Percentiles rank a stretch among this genome's conserved stretches.
Evolutionary conservation across 2,797 vertebrate genomes (phyloP).

Genomic region (Acanthurus leucopareius): DNA sequence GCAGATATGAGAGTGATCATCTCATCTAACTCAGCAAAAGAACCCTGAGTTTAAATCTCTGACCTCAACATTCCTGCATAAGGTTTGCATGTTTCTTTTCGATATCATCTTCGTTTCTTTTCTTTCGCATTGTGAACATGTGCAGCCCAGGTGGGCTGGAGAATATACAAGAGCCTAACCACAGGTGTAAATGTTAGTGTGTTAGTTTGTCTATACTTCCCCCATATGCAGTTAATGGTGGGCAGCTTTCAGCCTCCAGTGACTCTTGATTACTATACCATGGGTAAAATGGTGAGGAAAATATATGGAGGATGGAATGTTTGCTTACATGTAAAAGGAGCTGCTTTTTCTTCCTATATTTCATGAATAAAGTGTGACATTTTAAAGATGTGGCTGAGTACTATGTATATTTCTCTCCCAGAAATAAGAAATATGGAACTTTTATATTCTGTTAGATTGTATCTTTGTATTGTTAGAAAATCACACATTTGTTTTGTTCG

Average conservation of each 20-base stretch:
- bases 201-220: slow-evolving; percentile 17
- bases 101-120: slow-evolving; percentile 21
- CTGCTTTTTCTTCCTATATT: neutral
- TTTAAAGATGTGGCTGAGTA: neutral
- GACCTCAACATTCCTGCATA: neutral
- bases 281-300: neutral
- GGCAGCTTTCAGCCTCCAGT: neutral
- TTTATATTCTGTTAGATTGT: neutral
- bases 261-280: neutral
- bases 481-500: neutral
- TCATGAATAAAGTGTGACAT: neutral
- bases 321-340: neutral
- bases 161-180: slow-evolving; percentile 19
- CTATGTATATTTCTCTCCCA: neutral
- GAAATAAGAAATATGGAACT: too few species aligned
- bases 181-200: slow-evolving; percentile 38
- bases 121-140: slow-evolving; percentile 16
- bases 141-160: slow-evolving; percentile 39
- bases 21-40: neutral
- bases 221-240: neutral
- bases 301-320: neutral
- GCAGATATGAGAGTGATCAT: neutral
- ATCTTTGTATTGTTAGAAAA: neutral
- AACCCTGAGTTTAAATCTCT: neutral
- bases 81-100: slow-evolving; percentile 18